Evolutionary conservation across 2,888 invertebrate genomes (phyloP), one percentile per base, ranked within the genome.

Genomic region (Zaprionus bogoriensis): DNA sequence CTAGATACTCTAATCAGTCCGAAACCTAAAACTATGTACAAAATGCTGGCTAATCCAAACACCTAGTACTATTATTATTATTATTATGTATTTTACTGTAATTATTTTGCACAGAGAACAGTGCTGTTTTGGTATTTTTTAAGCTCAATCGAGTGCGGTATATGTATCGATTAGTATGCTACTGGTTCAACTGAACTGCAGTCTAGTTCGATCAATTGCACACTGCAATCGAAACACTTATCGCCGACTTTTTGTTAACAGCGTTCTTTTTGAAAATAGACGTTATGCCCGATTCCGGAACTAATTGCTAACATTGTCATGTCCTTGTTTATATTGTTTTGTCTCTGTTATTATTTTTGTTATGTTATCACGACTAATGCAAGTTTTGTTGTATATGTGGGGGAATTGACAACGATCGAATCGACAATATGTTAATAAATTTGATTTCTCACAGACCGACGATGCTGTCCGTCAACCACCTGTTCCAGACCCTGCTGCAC

Each of bases 401-500:
- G 27, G 20, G 10, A 38, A 38, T n/a, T n/a, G n/a, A n/a, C n/a
- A 19, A 19, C 7, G 6, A 7, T 27, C 28, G 10, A 12, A 4
- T 6, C 3, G 6, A 25, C 14, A 27, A 14, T 38, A 10, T 6
- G 4, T n/a, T 47, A 47, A 17, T 25, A 22, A 27, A 27, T 10
- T 17, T 3, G 14, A 14, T 36, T 36, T 3, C 14, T 44, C 70
- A 23, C 93, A 97, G 96, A 88, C 96, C 95, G 46, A 95, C 94
- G 65, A 97, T 97, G 95, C 90, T 96, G 88, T 97, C 97, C 84
- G 90, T 92, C 83, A 94, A 95, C 89, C 98, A 98, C 90, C 93
- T 94, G 55, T 94, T 95, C 91, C 98, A 98, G 92, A 98, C 98
- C 12, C 91, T 95, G 46, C 93, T 98, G 14, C 98, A 98, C 89